phyloP scores from a whole-genome alignment of 2,797 vertebrate species.

The Gastrophryne carolinensis region DNA sequence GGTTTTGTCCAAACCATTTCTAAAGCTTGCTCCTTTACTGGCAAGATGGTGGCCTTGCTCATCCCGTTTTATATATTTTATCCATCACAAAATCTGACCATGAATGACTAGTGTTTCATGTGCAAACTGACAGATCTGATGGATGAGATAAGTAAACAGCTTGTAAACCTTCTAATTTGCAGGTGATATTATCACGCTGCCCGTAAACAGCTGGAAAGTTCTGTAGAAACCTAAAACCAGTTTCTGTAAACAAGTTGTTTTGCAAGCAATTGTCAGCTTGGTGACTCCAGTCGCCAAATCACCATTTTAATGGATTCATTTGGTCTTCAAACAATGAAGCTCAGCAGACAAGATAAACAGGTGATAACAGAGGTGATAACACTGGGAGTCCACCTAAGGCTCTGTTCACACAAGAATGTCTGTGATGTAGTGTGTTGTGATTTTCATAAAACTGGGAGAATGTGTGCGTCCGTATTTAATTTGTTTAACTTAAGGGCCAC shows the following conservation, averaged over 20 bases:
- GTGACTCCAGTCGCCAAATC: background rate
- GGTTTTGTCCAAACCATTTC: no score
- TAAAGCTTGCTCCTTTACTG: no score
- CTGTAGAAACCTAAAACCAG: background rate
- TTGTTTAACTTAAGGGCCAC: no score
- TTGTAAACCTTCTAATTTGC: background rate
- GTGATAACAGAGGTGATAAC: background rate
- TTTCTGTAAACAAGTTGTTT: background rate
- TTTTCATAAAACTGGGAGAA: no score
- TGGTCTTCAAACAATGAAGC: constrained; percentile 1
- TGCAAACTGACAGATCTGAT: background rate
- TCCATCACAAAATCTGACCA: no score
- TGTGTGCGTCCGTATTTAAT: no score
- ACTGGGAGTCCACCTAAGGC: background rate
- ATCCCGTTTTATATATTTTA: no score
- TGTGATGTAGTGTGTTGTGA: no score
- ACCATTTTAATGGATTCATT: constrained; percentile 7
- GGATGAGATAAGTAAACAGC: background rate
- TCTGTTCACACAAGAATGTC: no score
- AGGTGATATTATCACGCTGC: background rate
- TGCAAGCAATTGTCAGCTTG: background rate
- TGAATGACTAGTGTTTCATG: background rate
- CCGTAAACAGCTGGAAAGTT: background rate
- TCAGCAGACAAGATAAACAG: background rate
- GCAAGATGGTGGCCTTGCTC: no score